Evolutionary conservation across 2,113 vertebrate species (phyloP).

Genomic region (Pimephales promelas): DNA sequence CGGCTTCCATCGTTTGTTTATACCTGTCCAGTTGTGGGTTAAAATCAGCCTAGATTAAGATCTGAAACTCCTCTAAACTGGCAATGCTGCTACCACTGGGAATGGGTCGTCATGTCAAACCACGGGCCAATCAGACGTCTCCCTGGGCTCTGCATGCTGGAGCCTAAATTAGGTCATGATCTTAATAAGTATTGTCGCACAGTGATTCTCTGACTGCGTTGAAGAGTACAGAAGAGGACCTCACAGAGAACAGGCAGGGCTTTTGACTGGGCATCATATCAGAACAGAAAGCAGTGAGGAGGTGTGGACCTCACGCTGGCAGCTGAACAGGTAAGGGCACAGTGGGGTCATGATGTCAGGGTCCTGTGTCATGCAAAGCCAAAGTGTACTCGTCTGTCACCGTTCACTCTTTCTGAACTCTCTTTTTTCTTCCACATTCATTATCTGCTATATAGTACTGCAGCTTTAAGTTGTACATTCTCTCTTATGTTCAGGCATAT

Average conservation of each 20-base stretch:
- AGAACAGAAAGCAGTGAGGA: constrained; percentile 58
- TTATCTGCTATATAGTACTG: not conserved
- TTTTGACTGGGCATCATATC: constrained; percentile 53
- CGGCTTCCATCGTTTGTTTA: constrained; percentile 14
- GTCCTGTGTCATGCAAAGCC: not conserved
- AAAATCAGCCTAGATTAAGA: constrained; percentile 27
- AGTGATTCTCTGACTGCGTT: constrained; percentile 56
- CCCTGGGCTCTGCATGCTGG: constrained; percentile 47
- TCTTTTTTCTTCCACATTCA: not conserved
- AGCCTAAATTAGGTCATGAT: constrained; percentile 62
- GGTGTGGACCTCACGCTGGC: constrained; percentile 63
- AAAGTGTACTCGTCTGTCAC: not conserved
- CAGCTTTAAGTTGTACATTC: not conserved
- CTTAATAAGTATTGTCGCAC: constrained; percentile 56
- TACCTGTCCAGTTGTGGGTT: constrained; percentile 1
- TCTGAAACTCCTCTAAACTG: constrained; percentile 40
- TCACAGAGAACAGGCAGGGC: constrained; percentile 66
- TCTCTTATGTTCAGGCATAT: not conserved
- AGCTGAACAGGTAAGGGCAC: constrained; percentile 44
- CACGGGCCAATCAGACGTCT: constrained; percentile 58
- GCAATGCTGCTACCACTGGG: constrained; percentile 40
- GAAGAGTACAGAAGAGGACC: constrained; percentile 70
- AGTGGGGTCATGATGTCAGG: not conserved
- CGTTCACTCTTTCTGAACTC: not conserved
- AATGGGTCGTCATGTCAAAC: constrained; percentile 54